These are phyloP conservation scores for Beaufortia kweichowensis DNA, from an alignment of 2,113 vertebrate genomes.

Conservation along the genomic window DNA sequence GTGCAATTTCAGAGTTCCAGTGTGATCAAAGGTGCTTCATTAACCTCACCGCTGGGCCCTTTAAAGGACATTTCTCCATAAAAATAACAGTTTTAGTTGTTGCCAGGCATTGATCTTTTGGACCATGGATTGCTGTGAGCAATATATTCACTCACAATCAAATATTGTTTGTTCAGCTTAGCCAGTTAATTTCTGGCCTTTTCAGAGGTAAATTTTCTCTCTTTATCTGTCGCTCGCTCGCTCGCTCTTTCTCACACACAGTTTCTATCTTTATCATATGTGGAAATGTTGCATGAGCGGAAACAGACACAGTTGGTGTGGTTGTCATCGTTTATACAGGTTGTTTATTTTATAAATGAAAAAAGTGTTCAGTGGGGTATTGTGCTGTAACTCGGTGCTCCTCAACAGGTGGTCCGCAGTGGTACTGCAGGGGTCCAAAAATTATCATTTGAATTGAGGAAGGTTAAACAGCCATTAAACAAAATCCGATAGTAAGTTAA, in stretches of 20 bases:
- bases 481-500: too few relatives aligned
- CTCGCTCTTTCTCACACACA: too few relatives aligned
- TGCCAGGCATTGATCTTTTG: conserved; percentile 27
- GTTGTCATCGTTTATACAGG: too few relatives aligned
- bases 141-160: conserved; percentile 18
- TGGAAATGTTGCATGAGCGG: too few relatives aligned
- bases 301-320: too few relatives aligned
- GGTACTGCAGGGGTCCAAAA: too few relatives aligned
- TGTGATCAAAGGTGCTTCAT: conserved; percentile 42
- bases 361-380: too few relatives aligned
- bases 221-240: neutral
- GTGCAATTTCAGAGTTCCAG: conserved; percentile 16
- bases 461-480: too few relatives aligned
- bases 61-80: conserved; percentile 18
- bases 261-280: neutral
- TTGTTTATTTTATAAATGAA: too few relatives aligned
- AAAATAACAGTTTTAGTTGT: conserved; percentile 4
- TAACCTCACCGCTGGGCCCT: conserved; percentile 17
- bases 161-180: conserved; percentile 7
- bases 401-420: too few relatives aligned
- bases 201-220: conserved; percentile 4
- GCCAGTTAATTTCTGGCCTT: conserved; percentile 3
- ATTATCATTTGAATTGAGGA: too few relatives aligned
- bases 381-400: too few relatives aligned
- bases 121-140: neutral